These are phyloP conservation scores for Allobates femoralis DNA, from an alignment of 2,797 vertebrate species.

Conservation along the genomic window DNA sequence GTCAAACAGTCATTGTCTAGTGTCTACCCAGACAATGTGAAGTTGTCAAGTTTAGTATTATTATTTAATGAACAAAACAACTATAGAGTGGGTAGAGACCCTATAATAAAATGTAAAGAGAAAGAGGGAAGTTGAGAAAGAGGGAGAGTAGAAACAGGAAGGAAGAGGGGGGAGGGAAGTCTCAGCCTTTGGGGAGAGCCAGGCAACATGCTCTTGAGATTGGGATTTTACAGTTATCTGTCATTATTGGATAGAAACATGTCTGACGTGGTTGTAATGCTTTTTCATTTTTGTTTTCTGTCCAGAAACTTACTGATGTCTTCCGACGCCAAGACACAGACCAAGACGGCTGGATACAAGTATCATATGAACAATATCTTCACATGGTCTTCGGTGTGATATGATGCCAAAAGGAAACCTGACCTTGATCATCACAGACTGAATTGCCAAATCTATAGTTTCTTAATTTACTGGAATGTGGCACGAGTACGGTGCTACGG, in stretches of 20 bases:
- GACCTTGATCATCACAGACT: constrained; percentile 62
- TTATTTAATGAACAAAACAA: too few species aligned
- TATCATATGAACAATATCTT: constrained; percentile 98
- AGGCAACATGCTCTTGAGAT: not conserved
- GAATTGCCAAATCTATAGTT: constrained; percentile 71
- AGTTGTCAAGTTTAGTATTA: too few species aligned
- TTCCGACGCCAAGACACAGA: constrained; percentile 96
- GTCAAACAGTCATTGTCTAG: too few species aligned
- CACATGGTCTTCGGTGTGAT: constrained; percentile 98
- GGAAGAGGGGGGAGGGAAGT: too few species aligned
- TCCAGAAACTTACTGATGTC: constrained; percentile 93
- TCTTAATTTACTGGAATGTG: constrained; percentile 36
- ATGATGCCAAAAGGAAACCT: constrained; percentile 69
- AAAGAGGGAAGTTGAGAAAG: too few species aligned
- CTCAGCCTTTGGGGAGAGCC: too few species aligned
- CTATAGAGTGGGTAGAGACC: too few species aligned
- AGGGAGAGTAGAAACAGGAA: too few species aligned
- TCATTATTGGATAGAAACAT: too few species aligned
- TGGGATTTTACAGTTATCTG: not conserved
- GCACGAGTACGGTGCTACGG: constrained; percentile 27
- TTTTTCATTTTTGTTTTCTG: not conserved
- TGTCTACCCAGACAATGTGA: too few species aligned
- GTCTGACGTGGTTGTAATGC: not conserved
- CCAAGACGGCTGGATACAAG: constrained; percentile 98
- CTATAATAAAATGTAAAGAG: too few species aligned